phyloP scores from a whole-genome alignment of 2,888 invertebrate genomes.

The Papilio demoleus region DNA sequence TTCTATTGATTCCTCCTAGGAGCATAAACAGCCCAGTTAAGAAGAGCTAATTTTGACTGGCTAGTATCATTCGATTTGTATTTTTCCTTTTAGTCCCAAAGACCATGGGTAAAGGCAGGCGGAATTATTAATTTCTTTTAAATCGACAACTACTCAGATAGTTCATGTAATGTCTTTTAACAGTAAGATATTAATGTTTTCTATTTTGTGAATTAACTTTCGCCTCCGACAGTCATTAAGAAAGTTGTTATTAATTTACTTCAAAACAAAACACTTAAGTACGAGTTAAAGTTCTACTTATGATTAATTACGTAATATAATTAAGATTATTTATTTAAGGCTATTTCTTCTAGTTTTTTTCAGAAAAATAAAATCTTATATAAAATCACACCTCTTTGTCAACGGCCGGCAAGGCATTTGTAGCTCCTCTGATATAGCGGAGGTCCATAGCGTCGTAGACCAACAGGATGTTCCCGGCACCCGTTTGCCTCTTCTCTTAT shows the following conservation, averaged over 20 bases:
- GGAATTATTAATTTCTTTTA: neutral
- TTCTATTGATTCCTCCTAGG: no score
- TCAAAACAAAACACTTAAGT: conserved; percentile 2
- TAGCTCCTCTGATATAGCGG: no score
- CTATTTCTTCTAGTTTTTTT: no score
- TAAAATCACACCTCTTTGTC: no score
- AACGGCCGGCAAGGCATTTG: no score
- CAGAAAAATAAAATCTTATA: no score
- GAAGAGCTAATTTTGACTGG: no score
- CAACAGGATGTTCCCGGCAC: no score
- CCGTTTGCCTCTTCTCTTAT: no score
- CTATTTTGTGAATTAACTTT: neutral
- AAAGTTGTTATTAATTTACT: neutral
- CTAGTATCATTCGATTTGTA: neutral
- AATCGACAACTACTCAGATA: neutral
- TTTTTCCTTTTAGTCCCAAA: neutral
- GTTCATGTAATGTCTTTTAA: neutral
- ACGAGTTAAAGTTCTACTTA: neutral
- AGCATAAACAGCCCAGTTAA: no score
- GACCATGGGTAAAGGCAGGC: neutral
- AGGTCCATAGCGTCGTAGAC: no score
- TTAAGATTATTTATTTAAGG: neutral
- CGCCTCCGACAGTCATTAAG: neutral
- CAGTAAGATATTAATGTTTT: neutral
- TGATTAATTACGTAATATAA: neutral